Conservation (phyloP, 2,888 invertebrate species). For the Acronicta psi region DNA sequence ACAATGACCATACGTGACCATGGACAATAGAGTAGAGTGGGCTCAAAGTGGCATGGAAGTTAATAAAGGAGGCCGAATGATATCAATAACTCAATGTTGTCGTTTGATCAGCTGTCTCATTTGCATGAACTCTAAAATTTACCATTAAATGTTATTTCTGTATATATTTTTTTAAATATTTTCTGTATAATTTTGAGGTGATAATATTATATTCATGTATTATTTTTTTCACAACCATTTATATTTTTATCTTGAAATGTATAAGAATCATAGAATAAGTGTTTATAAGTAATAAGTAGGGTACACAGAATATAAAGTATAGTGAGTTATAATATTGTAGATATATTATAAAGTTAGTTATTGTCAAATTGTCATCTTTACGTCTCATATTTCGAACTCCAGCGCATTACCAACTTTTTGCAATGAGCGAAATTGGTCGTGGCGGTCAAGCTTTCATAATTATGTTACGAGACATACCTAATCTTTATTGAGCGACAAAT, state of each 20-base stretch:
- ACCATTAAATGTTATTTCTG: too few relatives aligned
- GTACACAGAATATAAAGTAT: too few relatives aligned
- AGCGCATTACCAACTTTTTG: background rate
- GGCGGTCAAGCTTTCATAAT: too few relatives aligned
- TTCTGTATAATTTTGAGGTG: too few relatives aligned
- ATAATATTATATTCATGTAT: too few relatives aligned
- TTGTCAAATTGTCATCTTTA: constrained; percentile 9
- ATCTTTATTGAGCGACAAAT: constrained; percentile 4
- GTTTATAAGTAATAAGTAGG: too few relatives aligned
- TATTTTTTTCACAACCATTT: too few relatives aligned
- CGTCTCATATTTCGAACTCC: background rate
- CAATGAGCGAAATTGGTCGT: too few relatives aligned
- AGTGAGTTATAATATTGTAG: too few relatives aligned
- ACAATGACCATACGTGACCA: constrained; percentile 83
- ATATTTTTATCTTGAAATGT: too few relatives aligned
- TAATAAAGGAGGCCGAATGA: constrained; percentile 45
- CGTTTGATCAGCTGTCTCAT: constrained; percentile 71
- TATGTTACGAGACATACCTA: constrained; percentile 8
- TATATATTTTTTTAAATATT: constrained; percentile 27
- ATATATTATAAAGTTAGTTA: background rate
- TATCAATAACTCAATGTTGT: constrained; percentile 67
- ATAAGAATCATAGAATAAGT: too few relatives aligned
- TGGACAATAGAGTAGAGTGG: constrained; percentile 72
- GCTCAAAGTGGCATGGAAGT: constrained; percentile 52
- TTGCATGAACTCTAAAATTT: constrained; percentile 56